phyloP scores from a whole-genome alignment of 1,140 invertebrate species.

The Agrilus planipennis region DNA sequence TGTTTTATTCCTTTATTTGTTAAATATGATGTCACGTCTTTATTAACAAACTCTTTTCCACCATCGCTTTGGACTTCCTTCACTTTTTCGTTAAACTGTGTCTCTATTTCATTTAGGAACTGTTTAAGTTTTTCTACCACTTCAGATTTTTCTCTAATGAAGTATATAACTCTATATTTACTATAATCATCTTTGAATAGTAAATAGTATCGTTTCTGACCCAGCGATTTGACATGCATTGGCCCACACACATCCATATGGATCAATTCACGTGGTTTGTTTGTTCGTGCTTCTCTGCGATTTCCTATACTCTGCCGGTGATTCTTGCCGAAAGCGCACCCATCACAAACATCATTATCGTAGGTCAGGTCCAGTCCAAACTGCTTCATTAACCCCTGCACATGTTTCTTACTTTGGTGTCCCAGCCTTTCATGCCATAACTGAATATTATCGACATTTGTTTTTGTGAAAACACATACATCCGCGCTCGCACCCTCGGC shows the following conservation, averaged over 20 bases:
- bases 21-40: no score
- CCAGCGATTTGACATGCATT: conserved; percentile 10
- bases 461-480: not conserved
- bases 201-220: conserved; percentile 20
- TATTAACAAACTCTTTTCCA: no score
- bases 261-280: conserved; percentile 39
- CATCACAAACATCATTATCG: conserved; percentile 25
- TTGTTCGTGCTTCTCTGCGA: conserved; percentile 16
- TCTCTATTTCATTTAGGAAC: conserved; percentile 1
- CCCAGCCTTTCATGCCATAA: conserved; percentile 32
- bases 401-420: conserved; percentile 32
- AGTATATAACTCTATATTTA: conserved; percentile 20
- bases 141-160: conserved; percentile 6
- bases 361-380: conserved; percentile 14
- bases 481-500: not conserved
- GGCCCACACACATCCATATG: conserved; percentile 18
- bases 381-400: conserved; percentile 25
- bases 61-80: conserved; percentile 5
- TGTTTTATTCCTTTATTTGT: no score
- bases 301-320: conserved; percentile 22
- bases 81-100: conserved; percentile 4
- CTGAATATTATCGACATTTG: conserved; percentile 12
- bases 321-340: conserved; percentile 32
- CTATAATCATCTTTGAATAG: conserved; percentile 30
- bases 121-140: conserved; percentile 2